Base-by-base conservation (phyloP, 2,113 vertebrate genomes). In the Atractosteus spatula region DNA sequence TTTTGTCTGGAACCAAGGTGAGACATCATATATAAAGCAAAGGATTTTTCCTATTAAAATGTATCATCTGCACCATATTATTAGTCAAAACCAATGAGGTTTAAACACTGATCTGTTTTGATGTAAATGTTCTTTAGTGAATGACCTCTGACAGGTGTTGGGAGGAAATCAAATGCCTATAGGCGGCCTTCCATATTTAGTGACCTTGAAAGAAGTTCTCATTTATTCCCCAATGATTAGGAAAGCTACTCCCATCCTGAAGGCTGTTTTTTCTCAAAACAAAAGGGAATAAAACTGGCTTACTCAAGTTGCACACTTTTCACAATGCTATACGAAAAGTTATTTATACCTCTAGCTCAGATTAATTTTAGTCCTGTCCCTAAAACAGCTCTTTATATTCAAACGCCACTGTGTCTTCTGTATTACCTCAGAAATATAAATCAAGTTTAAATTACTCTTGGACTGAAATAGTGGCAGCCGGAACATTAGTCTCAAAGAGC, bases 111-210 rank as follows among this genome's bases (percentile, higher is more conserved):
- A 71, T 55, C 44, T 56, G 63, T 71, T 51, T 44, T 56, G 63
- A 71, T 75, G 13, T 8, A 8, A 13, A 56, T 45, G 55, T 55
- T 59, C n/a, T 13, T 71, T 51, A 55, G 16, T 55, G 61, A 66
- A 66, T 66, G 42, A 43, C 73, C 41, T 55, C 45, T 8, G 13
- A 70, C 73, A 70, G 73, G 68, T 75, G 68, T 11, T 14, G 57
- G 62, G 62, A 70, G 63, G 62, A 75, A 75, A 74, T 65, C 73
- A 68, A 55, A 65, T 54, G 51, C 45, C 61, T 6, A 44, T 14
- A 63, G 29, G 29, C 13, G 47, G 13, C 29, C 62, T 55, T 55
- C 43, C 74, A 7, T 10, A 13, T 13, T 43, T 41, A 61, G 41
- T 75, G 62, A 59, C 16, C 62, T 71, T 54, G 62, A 47, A 29